Conservation (phyloP, 2,797 vertebrate species). For the Mallotus villosus region DNA sequence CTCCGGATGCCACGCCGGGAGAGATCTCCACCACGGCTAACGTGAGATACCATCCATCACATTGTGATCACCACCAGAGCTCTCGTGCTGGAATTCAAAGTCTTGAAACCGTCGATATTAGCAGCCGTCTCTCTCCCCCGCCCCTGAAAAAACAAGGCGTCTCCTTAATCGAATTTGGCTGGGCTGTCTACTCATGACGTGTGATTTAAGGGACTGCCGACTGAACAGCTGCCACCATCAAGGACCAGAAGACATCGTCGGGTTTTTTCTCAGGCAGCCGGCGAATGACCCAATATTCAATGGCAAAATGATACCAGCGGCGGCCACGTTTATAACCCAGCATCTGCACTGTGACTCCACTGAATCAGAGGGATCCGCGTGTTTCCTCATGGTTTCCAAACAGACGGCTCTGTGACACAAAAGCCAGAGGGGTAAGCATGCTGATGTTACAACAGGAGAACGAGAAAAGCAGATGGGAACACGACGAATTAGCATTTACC, state of each 20-base stretch:
- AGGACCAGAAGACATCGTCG: too few relatives aligned
- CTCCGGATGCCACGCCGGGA: slow-evolving; percentile 45
- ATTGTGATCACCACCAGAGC: slow-evolving; percentile 45
- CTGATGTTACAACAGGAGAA: neutral
- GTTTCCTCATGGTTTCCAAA: neutral
- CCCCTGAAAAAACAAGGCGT: neutral
- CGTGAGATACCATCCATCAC: slow-evolving; percentile 60
- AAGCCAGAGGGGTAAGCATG: neutral
- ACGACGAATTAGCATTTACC: neutral
- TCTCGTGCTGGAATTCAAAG: slow-evolving; percentile 31
- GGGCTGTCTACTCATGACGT: too few relatives aligned
- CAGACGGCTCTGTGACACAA: slow-evolving; percentile 7
- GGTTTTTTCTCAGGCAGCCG: too few relatives aligned
- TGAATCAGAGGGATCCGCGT: neutral
- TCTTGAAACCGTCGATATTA: slow-evolving; percentile 9
- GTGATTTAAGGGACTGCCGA: too few relatives aligned
- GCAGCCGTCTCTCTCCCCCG: neutral
- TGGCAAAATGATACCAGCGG: too few relatives aligned
- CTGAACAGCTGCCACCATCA: too few relatives aligned
- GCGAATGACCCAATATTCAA: too few relatives aligned
- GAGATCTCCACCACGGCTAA: slow-evolving; percentile 41
- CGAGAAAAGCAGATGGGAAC: neutral
- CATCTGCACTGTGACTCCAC: too few relatives aligned
- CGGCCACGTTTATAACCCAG: too few relatives aligned
- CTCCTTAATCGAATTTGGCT: too few relatives aligned